These are phyloP conservation scores for Thymelicus acteon DNA, from an alignment of 2,888 invertebrate species.

Conservation along the genomic window DNA sequence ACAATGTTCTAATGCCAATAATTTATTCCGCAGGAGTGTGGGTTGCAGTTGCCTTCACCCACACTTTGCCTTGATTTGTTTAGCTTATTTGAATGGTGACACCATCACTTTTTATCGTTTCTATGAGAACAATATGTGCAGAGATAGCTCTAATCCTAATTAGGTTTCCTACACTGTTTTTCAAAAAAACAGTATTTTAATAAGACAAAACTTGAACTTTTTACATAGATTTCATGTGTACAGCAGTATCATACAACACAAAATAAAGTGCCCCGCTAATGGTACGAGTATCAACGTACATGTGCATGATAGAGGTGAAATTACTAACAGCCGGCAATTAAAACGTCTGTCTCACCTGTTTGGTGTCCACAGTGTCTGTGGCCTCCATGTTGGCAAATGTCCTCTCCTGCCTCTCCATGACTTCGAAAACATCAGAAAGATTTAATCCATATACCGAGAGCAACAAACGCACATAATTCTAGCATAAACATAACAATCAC, in stretches of 20 bases:
- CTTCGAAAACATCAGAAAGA: slow-evolving; percentile 81
- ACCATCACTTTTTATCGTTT: slow-evolving; percentile 48
- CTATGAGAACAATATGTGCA: slow-evolving; percentile 21
- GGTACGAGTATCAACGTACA: slow-evolving; percentile 40
- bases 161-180: slow-evolving; percentile 3
- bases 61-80: slow-evolving; percentile 74
- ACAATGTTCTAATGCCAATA: slow-evolving; percentile 74
- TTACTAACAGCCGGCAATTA: slow-evolving; percentile 76
- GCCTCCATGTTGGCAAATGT: slow-evolving; percentile 86
- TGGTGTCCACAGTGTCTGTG: slow-evolving; percentile 86
- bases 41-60: slow-evolving; percentile 74
- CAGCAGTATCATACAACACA: background rate
- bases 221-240: background rate
- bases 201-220: background rate
- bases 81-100: slow-evolving; percentile 60
- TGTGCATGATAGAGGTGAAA: slow-evolving; percentile 60
- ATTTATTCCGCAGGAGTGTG: slow-evolving; percentile 79
- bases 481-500: slow-evolving; percentile 80
- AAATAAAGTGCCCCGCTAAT: slow-evolving; percentile 10
- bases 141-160: slow-evolving; percentile 15
- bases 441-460: slow-evolving; percentile 69
- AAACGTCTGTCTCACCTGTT: slow-evolving; percentile 84
- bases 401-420: slow-evolving; percentile 80
- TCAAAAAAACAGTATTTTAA: background rate
- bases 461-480: slow-evolving; percentile 68